Evolutionary conservation across 1,140 invertebrate species (phyloP).

Genomic region (Nixonia krombeini): DNA sequence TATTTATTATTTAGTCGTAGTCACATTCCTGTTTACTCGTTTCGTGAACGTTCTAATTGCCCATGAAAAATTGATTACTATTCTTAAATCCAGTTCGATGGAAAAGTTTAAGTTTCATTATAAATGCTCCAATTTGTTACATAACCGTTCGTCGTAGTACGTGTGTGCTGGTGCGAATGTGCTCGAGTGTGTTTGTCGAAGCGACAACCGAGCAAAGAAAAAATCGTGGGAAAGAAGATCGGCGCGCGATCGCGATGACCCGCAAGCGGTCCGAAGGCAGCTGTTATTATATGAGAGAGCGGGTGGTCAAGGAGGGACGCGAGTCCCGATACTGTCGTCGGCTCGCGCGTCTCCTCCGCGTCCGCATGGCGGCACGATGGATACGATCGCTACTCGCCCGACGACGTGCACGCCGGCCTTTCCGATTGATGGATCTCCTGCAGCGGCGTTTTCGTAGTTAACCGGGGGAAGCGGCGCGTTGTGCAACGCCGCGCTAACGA

Average conservation of each 20-base stretch:
- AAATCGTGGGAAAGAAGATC: slow-evolving; percentile 31
- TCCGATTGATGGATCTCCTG: slow-evolving; percentile 58
- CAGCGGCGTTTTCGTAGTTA: slow-evolving; percentile 53
- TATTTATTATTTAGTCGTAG: no score
- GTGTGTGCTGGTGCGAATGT: no score
- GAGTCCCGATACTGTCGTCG: slow-evolving; percentile 45
- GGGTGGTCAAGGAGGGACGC: slow-evolving; percentile 47
- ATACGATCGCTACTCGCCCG: slow-evolving; percentile 50
- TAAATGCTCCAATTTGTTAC: no score
- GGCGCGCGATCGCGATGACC: slow-evolving; percentile 42
- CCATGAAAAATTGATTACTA: no score
- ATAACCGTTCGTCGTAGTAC: no score
- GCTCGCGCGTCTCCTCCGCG: slow-evolving; percentile 14
- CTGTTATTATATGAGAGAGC: slow-evolving; percentile 20
- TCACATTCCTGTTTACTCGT: no score
- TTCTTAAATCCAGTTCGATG: no score
- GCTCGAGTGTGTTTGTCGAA: no score
- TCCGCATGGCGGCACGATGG: slow-evolving; percentile 30
- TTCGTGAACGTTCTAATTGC: no score
- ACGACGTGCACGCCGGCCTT: slow-evolving; percentile 14
- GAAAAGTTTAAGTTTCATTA: no score
- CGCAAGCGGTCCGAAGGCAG: slow-evolving; percentile 23
- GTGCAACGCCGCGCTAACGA: slow-evolving; percentile 30
- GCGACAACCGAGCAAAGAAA: slow-evolving; percentile 34
- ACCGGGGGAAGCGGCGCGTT: slow-evolving; percentile 26